Percentiles rank a stretch among this genome's conserved stretches.
Conservation (phyloP, 2,888 invertebrate genomes). For the Spisula solida region DNA sequence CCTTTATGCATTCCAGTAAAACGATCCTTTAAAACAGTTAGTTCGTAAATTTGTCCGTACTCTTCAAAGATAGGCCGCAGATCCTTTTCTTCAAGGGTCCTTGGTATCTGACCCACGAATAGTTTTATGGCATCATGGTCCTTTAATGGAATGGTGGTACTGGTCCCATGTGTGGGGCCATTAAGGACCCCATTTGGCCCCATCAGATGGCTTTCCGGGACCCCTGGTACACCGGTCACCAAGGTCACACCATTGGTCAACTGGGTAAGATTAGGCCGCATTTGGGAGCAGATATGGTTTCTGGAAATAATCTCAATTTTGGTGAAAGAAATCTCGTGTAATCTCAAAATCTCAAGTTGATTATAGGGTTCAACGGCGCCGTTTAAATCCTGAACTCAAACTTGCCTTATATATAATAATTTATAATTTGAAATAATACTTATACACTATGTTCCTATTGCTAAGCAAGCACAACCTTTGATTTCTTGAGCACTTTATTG, state of each 20-base stretch:
- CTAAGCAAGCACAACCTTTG: too few species aligned
- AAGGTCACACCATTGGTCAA: constrained; percentile 68
- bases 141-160: constrained; percentile 87
- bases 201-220: constrained; percentile 43
- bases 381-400: background rate
- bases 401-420: too few species aligned
- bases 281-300: constrained; percentile 22
- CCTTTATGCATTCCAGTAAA: constrained; percentile 98
- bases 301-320: background rate
- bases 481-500: background rate
- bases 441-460: too few species aligned
- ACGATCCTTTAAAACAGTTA: constrained; percentile 97
- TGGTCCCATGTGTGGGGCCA: constrained; percentile 38
- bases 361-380: background rate
- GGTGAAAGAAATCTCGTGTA: background rate
- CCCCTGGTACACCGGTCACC: constrained; percentile 56
- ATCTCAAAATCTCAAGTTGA: constrained; percentile 39
- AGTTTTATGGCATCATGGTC: constrained; percentile 92
- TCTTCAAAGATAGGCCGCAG: constrained; percentile 96
- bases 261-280: constrained; percentile 69
- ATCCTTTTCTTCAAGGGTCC: constrained; percentile 95
- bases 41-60: constrained; percentile 97
- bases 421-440: too few species aligned
- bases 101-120: constrained; percentile 97
- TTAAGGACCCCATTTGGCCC: constrained; percentile 39